These are phyloP conservation scores for Drosophila subobscura DNA, from an alignment of 1,140 invertebrate genomes.

Conservation along the genomic window DNA sequence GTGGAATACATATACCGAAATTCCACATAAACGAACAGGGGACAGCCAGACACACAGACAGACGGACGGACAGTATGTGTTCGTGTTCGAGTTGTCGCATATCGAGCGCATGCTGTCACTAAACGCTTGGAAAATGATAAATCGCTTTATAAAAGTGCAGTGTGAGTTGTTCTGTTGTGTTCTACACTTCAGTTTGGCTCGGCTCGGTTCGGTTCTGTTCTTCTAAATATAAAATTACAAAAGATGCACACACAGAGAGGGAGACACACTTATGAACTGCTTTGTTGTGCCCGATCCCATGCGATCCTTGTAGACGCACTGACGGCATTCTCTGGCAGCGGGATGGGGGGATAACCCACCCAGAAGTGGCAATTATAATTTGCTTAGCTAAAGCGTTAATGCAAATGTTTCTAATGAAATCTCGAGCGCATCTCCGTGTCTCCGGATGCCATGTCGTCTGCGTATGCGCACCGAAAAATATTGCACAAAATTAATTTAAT, in stretches of 20 bases:
- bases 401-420: slow-evolving; percentile 76
- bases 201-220: slow-evolving; percentile 29
- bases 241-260: slow-evolving; percentile 16
- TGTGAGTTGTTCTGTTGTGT: slow-evolving; percentile 50
- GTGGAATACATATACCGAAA: slow-evolving; percentile 61
- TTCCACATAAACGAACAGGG: slow-evolving; percentile 20
- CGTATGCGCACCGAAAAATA: slow-evolving; percentile 64
- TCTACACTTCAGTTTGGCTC: slow-evolving; percentile 7
- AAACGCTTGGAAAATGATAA: slow-evolving; percentile 80
- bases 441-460: slow-evolving; percentile 69
- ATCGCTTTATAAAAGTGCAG: slow-evolving; percentile 83
- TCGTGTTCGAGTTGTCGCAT: slow-evolving; percentile 46
- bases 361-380: slow-evolving; percentile 79
- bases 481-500: slow-evolving; percentile 78
- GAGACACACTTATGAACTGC: slow-evolving; percentile 22
- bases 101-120: slow-evolving; percentile 75
- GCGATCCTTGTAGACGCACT: slow-evolving; percentile 70
- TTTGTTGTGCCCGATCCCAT: background rate
- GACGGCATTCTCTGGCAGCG: slow-evolving; percentile 47
- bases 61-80: slow-evolving; percentile 8
- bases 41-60: slow-evolving; percentile 15
- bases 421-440: slow-evolving; percentile 49
- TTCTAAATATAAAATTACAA: slow-evolving; percentile 48
- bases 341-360: slow-evolving; percentile 48
- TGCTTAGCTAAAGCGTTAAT: slow-evolving; percentile 43